A percentile compares a stretch with the other conserved stretches of the same genome.
Conservation (phyloP, 2,888 invertebrate genomes). For the Sinodicranocentrus sp. region DNA sequence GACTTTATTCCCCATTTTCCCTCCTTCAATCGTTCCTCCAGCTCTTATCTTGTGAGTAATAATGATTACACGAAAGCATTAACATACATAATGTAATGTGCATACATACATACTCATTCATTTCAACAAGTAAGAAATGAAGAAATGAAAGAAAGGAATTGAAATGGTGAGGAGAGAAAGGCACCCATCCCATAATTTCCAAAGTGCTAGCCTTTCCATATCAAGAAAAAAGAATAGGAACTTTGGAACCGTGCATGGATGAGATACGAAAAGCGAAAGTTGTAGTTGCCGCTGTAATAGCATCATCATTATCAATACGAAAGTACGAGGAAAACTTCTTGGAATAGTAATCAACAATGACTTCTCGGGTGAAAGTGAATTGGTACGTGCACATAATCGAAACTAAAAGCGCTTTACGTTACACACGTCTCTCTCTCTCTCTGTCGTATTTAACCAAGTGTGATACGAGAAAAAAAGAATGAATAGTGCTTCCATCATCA, state of each 20-base stretch:
- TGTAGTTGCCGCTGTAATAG: neutral
- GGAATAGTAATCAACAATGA: conserved; percentile 3
- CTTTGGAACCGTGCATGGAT: too few species aligned
- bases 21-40: neutral
- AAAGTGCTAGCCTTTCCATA: too few species aligned
- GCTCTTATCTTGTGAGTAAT: neutral
- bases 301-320: conserved; percentile 21
- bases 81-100: conserved; percentile 25
- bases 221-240: neutral
- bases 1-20: neutral
- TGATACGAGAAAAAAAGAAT: neutral
- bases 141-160: neutral
- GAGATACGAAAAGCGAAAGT: neutral
- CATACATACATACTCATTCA: conserved; percentile 7
- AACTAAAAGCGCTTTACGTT: conserved; percentile 18
- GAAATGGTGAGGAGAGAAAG: neutral
- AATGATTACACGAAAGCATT: conserved; percentile 14
- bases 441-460: neutral
- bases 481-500: too few species aligned
- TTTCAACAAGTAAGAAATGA: conserved; percentile 14
- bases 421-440: neutral
- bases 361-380: conserved; percentile 24
- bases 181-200: neutral
- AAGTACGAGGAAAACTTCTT: conserved; percentile 6
- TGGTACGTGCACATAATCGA: conserved; percentile 18